Evolutionary conservation across 2,797 vertebrate species (phyloP).

Genomic region (Diplodus sargus): DNA sequence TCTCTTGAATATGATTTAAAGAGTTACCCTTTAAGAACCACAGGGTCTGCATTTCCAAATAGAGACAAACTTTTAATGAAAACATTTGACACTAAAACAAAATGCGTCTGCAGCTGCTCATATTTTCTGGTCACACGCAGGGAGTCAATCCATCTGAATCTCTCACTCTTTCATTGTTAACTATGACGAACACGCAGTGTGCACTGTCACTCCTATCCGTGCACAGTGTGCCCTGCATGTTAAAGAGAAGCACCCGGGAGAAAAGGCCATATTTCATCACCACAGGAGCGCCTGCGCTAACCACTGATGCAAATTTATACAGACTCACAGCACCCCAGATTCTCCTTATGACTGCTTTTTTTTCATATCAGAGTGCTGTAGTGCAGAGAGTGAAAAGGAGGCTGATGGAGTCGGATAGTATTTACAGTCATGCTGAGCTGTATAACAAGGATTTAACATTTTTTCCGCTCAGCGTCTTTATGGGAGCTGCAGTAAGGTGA

Average conservation of each 20-base stretch:
- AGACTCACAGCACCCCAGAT: conserved; percentile 40
- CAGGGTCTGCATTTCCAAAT: background rate
- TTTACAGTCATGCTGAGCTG: conserved; percentile 36
- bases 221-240: conserved; percentile 62
- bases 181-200: conserved; percentile 33
- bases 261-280: conserved; percentile 73
- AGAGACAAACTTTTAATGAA: conserved; percentile 7
- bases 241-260: conserved; percentile 62
- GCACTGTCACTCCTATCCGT: conserved; percentile 49
- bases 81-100: conserved; percentile 20
- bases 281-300: conserved; percentile 62
- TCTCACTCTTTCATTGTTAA: conserved; percentile 27
- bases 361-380: conserved; percentile 31
- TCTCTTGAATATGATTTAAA: conserved; percentile 22
- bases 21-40: conserved; percentile 12
- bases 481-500: conserved; percentile 26
- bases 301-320: conserved; percentile 74
- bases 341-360: conserved; percentile 44
- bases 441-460: conserved; percentile 16
- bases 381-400: conserved; percentile 36
- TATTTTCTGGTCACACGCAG: conserved; percentile 24
- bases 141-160: conserved; percentile 30
- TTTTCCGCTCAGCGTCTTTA: conserved; percentile 24
- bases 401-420: conserved; percentile 37
- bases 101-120: conserved; percentile 19